A percentile compares a stretch with the other conserved stretches of the same genome.
phyloP scores from a whole-genome alignment of 2,888 invertebrate species.

The Thelaira solivaga region DNA sequence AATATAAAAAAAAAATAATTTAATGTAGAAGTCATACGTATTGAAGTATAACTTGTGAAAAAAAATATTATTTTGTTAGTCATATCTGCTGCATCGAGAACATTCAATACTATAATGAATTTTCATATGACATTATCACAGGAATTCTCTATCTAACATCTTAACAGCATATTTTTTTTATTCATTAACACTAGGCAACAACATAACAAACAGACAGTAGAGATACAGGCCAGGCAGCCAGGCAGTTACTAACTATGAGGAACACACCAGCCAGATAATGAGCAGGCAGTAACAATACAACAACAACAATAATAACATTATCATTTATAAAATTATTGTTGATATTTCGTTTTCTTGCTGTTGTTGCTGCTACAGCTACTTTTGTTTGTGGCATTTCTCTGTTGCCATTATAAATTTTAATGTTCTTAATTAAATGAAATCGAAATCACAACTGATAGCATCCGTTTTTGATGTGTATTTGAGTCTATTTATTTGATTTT shows the following conservation, averaged over 20 bases:
- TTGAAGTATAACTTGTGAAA: neutral
- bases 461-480: constrained; percentile 40
- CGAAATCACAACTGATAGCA: constrained; percentile 40
- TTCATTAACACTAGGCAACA: constrained; percentile 4
- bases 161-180: constrained; percentile 46
- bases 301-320: neutral
- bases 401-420: constrained; percentile 38
- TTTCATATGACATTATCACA: constrained; percentile 49
- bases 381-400: neutral
- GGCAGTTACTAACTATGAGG: neutral
- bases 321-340: neutral
- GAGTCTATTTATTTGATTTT: constrained; percentile 37
- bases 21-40: neutral
- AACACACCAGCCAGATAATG: constrained; percentile 12
- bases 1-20: neutral
- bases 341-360: neutral
- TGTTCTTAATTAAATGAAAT: constrained; percentile 51
- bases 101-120: constrained; percentile 46
- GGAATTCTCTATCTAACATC: constrained; percentile 58
- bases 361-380: neutral
- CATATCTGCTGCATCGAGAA: constrained; percentile 25
- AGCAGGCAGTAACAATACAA: neutral
- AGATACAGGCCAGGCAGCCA: neutral
- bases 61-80: neutral
- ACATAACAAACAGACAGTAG: neutral